These are phyloP conservation scores for Fukomys damarensis DNA, from an alignment of 2,113 vertebrate species.

Conservation along the genomic window DNA sequence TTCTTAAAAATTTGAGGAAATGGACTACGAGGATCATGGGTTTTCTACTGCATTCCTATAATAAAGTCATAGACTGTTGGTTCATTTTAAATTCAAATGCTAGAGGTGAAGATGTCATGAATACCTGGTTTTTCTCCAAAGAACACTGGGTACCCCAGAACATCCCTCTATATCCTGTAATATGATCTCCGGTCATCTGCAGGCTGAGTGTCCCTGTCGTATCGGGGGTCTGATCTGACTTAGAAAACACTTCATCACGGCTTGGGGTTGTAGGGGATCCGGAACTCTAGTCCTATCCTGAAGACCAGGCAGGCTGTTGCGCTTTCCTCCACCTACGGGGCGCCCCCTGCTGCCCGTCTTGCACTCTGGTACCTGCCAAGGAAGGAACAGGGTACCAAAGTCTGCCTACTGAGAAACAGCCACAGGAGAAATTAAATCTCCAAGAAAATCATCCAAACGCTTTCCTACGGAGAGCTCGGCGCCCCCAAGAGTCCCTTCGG, in stretches of 20 bases:
- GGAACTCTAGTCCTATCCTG: neutral
- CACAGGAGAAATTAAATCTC: neutral
- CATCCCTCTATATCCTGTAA: neutral
- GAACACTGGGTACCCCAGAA: neutral
- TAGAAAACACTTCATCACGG: neutral
- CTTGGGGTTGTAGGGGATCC: neutral
- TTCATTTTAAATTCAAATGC: constrained; percentile 29
- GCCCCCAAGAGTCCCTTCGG: neutral
- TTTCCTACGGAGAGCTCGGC: neutral
- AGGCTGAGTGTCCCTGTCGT: neutral
- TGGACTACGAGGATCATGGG: neutral
- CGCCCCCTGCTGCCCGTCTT: constrained; percentile 71
- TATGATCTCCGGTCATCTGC: neutral
- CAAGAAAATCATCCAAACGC: neutral
- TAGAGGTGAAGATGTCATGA: neutral
- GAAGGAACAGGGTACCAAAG: constrained; percentile 60
- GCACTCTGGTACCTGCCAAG: neutral
- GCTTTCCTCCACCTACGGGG: neutral
- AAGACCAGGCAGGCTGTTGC: neutral
- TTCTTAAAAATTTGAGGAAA: neutral
- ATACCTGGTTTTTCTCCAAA: constrained; percentile 17
- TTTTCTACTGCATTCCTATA: neutral
- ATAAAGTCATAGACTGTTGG: neutral
- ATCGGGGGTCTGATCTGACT: neutral
- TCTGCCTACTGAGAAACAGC: neutral